Evolutionary conservation across 2,113 vertebrate species (phyloP), one percentile per base, ranked within the genome.

Genomic region (Apus apus): DNA sequence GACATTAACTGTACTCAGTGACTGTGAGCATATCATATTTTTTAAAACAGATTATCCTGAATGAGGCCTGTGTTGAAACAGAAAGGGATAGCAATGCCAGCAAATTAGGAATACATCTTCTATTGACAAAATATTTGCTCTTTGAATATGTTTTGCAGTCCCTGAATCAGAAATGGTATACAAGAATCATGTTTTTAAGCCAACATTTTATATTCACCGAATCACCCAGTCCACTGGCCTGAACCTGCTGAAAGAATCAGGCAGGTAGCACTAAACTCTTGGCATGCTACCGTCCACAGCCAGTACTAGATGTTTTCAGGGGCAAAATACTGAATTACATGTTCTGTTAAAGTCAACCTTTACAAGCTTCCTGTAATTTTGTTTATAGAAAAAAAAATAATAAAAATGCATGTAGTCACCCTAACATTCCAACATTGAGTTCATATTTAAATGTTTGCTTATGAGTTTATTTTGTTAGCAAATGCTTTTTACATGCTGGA

Each of bases 391-490:
- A 67, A 53, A 70, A 26, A 40, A 19, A 76, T 80, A 65, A 79
- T 72, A 90, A 88, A 34, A 56, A 76, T 56, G 48, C 15, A 45
- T 22, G 8, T 51, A 32, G 45, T 81, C 89, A 32, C 57, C 60
- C 26, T 23, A 72, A 16, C 72, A 76, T 93, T 94, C 87, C 81
- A 95, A 43, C 34, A 5, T 14, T 61, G 70, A 48, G 45, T 76
- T 91, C 76, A 43, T 89, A 78, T 85, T 70, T 82, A 64, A 81
- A 94, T 60, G 90, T 56, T 88, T 91, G 46, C 36, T 8, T 85
- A 58, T 34, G 34, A 58, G 64, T 96, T 94, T 91, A 87, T 92
- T 96, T 93, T 97, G 60, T 85, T 96, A 92, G 90, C 75, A 90
- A 95, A 96, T 81, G 22, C 4, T 72, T 94, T 87, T 96, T 43